Percentiles rank a stretch among this genome's conserved stretches.
Evolutionary conservation across 2,797 vertebrate species (phyloP).

Genomic region (Sciaenops ocellatus): DNA sequence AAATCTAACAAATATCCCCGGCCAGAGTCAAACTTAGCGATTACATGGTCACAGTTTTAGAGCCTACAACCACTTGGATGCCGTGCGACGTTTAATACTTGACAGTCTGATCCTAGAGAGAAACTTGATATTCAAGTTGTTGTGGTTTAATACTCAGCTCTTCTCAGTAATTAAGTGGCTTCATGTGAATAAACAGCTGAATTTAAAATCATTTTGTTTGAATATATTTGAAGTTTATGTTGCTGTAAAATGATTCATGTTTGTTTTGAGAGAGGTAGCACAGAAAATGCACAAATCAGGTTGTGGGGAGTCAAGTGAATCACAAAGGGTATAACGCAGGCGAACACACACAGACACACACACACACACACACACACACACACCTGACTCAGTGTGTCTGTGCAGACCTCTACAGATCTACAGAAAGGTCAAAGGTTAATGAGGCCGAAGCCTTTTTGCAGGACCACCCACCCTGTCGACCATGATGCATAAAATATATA

Average conservation of each 20-base stretch:
- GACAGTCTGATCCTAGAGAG: background rate
- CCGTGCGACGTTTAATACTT: too few relatives aligned
- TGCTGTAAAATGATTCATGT: slow-evolving; percentile 13
- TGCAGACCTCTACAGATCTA: slow-evolving; percentile 41
- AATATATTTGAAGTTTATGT: background rate
- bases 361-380: slow-evolving; percentile 43
- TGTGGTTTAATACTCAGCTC: background rate
- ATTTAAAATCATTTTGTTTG: background rate
- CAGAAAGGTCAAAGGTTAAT: slow-evolving; percentile 75
- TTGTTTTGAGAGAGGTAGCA: background rate
- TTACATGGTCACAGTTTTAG: background rate
- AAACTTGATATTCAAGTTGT: background rate
- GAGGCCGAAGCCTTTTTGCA: slow-evolving; percentile 50
- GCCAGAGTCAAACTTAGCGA: background rate
- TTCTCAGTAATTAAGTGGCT: background rate
- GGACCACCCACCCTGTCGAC: slow-evolving; percentile 78
- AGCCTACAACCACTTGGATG: background rate
- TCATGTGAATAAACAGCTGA: background rate
- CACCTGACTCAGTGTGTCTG: slow-evolving; percentile 67
- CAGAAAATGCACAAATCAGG: slow-evolving; percentile 7
- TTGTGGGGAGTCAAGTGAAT: slow-evolving; percentile 54
- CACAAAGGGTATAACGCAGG: slow-evolving; percentile 32
- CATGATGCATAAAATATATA: slow-evolving; percentile 1
- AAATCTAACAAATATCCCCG: background rate
- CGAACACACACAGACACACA: slow-evolving; percentile 38